Base-by-base conservation (phyloP, 2,888 invertebrate species). In the Pollenia amentaria region DNA sequence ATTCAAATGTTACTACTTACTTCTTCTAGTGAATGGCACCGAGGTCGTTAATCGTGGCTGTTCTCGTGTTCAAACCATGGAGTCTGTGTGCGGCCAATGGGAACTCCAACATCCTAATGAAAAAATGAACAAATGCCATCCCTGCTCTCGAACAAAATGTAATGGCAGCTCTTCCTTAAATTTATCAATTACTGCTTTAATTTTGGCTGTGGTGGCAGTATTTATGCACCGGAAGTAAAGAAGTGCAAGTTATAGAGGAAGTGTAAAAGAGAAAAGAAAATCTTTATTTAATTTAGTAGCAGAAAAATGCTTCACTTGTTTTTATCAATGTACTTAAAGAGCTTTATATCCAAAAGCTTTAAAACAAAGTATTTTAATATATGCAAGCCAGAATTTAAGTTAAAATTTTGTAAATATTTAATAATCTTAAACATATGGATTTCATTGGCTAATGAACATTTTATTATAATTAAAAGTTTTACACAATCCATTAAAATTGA, bases 91-190 rank as follows among this genome's bases (percentile, higher is more conserved):
- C 76, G 67, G 46, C 0, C 87, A 89, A 55, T 87, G 92, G 62
- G 40, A 89, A 57, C 38, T 55, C 1, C 67, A 81, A 8, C 80
- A 87, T 77, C 1, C 87, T 85, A 57, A 81, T 90, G 57, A 69
- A 87, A 62, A 88, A 18, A 6, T 90, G 11, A 80, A 75, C 73
- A 89, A 89, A 51, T 92, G 92, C 46, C 79, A 88, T 77, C 89
- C 91, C 44, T 92, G 92, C 89, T 88, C 89, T 46, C 90, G 89
- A 88, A 89, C 89, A 65, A 89, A 86, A 44, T 92, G 92, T 88
- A 92, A 93, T 76, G 90, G 92, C 53, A 91, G 90, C 83, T 88
- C 90, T 38, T 88, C 91, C 3, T 18, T 90, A 72, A 89, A 89
- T 55, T 89, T 90, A 7, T 91, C 92, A 55, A n/a, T 91, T 51